Base-by-base conservation (phyloP, 2,888 invertebrate species). In the Hyposoter didymator region DNA sequence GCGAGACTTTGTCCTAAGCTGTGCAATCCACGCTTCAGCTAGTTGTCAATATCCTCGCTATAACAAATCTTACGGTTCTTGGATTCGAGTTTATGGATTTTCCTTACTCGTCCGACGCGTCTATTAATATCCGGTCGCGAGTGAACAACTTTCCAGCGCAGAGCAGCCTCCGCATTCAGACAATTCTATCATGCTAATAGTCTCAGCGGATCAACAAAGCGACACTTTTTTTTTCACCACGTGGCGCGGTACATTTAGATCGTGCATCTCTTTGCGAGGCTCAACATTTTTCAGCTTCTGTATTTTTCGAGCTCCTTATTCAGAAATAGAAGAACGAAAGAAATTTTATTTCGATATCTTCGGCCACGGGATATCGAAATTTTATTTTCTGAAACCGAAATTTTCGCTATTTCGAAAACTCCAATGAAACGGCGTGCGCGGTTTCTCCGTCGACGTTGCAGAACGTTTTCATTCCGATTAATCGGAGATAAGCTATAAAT, bases 1-100 rank as follows among this genome's bases (percentile, higher is more conserved):
- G 43, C 66, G 69, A 43, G 67, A 78, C 74, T 55, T 43, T 45
- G 22, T 70, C 35, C 55, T 55, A 28, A 43, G 43, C 59, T 69
- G 45, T 78, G 55, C 78, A 66, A 76, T 62, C 43, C 35, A 17
- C 35, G 28, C 52, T 39, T n/a, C 62, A 43, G 32, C n/a, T 19
- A n/a, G 6, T 32, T 35, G 75, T 49, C 64, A 64, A 75, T 75
- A 28, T 73, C 14, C 28, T 59, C 22, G n/a, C 28, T 43, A 19
- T 19, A 67, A 49, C 55, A 32, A 69, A 74, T 49, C 35, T 70
- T 79, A 52, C 67, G 43, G 49, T 79, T 75, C 62, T 45, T 10
- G 62, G 59, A 69, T 66, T 67, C 32, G 28, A 43, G 32, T 17
- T 55, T 70, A 66, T 52, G 43, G 22, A 74, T 67, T 80, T 59